Base-by-base conservation (phyloP, 2,888 invertebrate species). In the Monopis laevigella region DNA sequence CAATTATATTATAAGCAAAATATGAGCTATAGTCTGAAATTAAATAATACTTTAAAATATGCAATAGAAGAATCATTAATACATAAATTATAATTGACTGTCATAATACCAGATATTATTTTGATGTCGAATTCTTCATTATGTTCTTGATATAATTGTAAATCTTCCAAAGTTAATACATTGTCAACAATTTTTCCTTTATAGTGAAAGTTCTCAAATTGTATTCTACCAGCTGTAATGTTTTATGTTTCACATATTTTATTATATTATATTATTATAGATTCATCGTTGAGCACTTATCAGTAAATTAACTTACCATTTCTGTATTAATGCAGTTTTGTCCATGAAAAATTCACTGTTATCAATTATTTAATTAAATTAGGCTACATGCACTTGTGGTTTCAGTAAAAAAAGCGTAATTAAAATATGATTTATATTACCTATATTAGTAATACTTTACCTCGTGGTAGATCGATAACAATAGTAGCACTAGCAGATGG, bases 401-500 rank as follows among this genome's bases (percentile, higher is more conserved):
- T 21, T 21, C 14, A 14, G n/a, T 35, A 7, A 36, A 21, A 36
- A 2, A 6, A 36, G 21, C 21, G 17, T 4, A 42, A 65, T 63
- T 45, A 27, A 50, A 44, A 28, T 24, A 24, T 1, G 35, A 16
- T 21, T 34, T 17, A 5, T n/a, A 34, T 11, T 26, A 7, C 6
- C 10, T 24, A 24, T 24, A 24, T 10, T 24, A 24, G 10, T 7
- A 7, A 24, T 7, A 24, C 11, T 17, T 45, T 53, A 80, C 78
- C 70, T 65, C 65, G 56, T 27, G 77, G 75, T 30, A 77, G 48
- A 42, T 60, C 54, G 28, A 78, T 44, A n/a, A 77, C 50, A 2
- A 80, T 45, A 2, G 74, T 64, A 3, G 75, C 55, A 7, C 63
- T 53, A 21, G 62, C 62, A 1, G 71, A 73, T 19, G 65, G 71